Conservation (phyloP, 2,113 vertebrate species). For the Tauraco erythrolophus region DNA sequence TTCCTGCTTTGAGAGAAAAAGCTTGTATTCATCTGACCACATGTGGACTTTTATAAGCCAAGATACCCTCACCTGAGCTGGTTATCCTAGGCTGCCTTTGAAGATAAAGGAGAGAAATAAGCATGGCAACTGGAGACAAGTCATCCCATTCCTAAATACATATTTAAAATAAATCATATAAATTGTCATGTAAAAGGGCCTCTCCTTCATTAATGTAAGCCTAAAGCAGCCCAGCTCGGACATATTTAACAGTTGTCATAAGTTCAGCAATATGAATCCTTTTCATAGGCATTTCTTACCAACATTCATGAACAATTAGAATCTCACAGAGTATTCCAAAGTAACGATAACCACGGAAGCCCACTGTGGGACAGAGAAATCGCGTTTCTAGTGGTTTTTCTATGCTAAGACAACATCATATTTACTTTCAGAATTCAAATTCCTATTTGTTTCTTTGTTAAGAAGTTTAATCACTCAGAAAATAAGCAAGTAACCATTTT, state of each 20-base stretch:
- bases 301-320: neutral
- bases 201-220: neutral
- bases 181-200: neutral
- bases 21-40: neutral
- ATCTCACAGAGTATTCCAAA: neutral
- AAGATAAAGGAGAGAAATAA: slow-evolving; percentile 7
- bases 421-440: neutral
- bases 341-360: neutral
- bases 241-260: neutral
- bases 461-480: neutral
- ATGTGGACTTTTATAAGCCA: neutral
- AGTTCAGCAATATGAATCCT: neutral
- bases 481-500: neutral
- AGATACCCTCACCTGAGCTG: neutral
- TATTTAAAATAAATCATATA: neutral
- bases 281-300: neutral
- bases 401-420: neutral
- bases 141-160: neutral
- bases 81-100: neutral
- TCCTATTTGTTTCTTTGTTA: neutral
- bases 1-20: neutral
- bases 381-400: neutral
- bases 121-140: neutral
- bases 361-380: neutral
- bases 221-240: neutral